These are phyloP conservation scores for Gavia stellata DNA, from an alignment of 2,113 vertebrate genomes.

Conservation along the genomic window DNA sequence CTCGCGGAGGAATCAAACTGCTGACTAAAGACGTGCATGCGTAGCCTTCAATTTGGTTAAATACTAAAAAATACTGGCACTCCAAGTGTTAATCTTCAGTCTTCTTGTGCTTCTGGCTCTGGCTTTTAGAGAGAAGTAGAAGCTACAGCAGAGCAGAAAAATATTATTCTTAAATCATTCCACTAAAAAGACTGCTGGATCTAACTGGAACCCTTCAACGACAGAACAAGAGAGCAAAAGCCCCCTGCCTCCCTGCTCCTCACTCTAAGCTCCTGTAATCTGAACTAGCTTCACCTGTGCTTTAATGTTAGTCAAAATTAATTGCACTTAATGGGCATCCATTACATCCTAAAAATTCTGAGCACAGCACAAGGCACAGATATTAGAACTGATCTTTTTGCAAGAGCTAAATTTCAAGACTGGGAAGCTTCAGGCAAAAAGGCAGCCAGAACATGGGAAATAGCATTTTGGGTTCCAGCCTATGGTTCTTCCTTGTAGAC, in stretches of 20 bases:
- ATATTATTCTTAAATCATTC: not conserved
- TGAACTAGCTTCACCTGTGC: accelerated
- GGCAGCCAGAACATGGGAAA: not conserved
- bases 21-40: not conserved
- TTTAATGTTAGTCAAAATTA: not conserved
- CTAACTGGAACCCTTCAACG: not conserved
- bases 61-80: not conserved
- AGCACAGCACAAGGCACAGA: not conserved
- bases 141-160: not conserved
- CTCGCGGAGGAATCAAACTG: not conserved
- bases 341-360: not conserved
- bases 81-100: not conserved
- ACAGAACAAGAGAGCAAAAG: not conserved
- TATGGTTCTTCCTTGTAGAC: not conserved
- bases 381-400: not conserved
- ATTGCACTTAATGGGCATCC: not conserved
- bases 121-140: not conserved
- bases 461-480: not conserved
- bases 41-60: not conserved
- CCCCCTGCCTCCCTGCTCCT: not conserved
- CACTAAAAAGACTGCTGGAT: not conserved
- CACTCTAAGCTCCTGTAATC: not conserved
- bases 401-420: not conserved
- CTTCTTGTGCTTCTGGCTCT: not conserved
- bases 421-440: not conserved